Percentiles rank a stretch among this genome's conserved stretches.
These are phyloP conservation scores for Sphaeridia pumilis DNA, from an alignment of 2,888 invertebrate species.

Conservation along the genomic window DNA sequence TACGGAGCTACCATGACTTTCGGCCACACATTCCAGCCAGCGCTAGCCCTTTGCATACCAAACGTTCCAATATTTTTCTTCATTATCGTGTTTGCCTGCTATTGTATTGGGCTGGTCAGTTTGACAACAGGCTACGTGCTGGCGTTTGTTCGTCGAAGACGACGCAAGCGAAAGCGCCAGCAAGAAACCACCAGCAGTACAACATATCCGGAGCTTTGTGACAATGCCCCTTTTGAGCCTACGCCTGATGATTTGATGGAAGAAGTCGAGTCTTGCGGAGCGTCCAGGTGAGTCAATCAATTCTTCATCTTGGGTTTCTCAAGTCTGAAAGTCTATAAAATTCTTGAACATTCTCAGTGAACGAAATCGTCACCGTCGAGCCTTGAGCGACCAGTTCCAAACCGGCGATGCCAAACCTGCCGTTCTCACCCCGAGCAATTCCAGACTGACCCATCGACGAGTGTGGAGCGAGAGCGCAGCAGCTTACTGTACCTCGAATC, in stretches of 20 bases:
- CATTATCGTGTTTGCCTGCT: slow-evolving; percentile 35
- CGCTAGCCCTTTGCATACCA: slow-evolving; percentile 37
- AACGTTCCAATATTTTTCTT: slow-evolving; percentile 36
- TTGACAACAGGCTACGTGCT: slow-evolving; percentile 36
- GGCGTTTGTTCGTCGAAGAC: slow-evolving; percentile 23
- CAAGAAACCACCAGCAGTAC: slow-evolving; percentile 12
- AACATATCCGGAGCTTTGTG: slow-evolving; percentile 18
- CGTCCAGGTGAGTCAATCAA: slow-evolving; percentile 15
- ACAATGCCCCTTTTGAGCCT: slow-evolving; percentile 18
- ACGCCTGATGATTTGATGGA: slow-evolving; percentile 18
- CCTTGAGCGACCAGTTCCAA: slow-evolving; percentile 19
- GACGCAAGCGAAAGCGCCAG: slow-evolving; percentile 19
- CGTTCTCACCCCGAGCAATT: slow-evolving; percentile 13
- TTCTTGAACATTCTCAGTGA: slow-evolving; percentile 15
- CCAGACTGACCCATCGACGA: slow-evolving; percentile 17
- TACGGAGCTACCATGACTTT: slow-evolving; percentile 27
- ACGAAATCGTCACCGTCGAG: slow-evolving; percentile 15
- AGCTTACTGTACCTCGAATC: slow-evolving; percentile 16
- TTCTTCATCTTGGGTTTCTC: no score
- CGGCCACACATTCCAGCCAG: slow-evolving; percentile 36
- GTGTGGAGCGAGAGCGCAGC: slow-evolving; percentile 19
- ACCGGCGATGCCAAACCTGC: slow-evolving; percentile 17
- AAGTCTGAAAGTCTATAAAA: no score
- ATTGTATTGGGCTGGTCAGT: slow-evolving; percentile 34
- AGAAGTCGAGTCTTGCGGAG: slow-evolving; percentile 15